Evolutionary conservation across 2,797 vertebrate species (phyloP), one percentile per base, ranked within the genome.

Genomic region (Gadopsis marmoratus): DNA sequence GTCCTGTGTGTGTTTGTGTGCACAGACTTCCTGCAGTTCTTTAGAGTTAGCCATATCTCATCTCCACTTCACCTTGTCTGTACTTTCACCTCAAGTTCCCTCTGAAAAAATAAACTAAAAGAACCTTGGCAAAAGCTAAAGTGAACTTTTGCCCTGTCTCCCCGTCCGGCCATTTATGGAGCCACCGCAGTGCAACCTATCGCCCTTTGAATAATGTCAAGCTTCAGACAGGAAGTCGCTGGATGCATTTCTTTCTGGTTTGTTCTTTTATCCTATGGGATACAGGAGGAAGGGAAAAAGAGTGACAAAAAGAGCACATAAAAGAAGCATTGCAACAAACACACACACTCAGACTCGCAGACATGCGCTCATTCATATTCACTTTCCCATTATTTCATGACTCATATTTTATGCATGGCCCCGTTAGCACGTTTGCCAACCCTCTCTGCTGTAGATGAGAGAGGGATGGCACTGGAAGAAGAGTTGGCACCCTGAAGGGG

Each of bases 61-160:
- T 79, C 82, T 83, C 54, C 43, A 43, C 83, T 74, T 91, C 83
- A 90, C 89, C 86, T 83, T 83, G 74, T 78, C 75, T 89, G 79
- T 78, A 58, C 39, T 74, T 68, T 89, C 72, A 81, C 75, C 81
- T 71, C 13, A 1, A 62, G 61, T 59, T 71, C 58, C 70, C 58
- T 45, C 59, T 55, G 41, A 29, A 69, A 69, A 45, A 33, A 3
- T 1, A 14, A 48, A 55, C 51, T 66, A 43, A 33, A 1, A 14
- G 39, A 61, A 62, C 48, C 69, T 50, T n/a, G 1, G 37, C 1
- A 62, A 81, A 77, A 64, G 26, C 66, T 8, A 19, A 56, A 43
- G 48, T 23, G 72, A 64, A 53, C 48, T 51, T 59, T 58, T 8
- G 4, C 50, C 65, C 43, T 41, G 48, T 37, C 12, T 50, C 16